Percentiles rank a stretch among this genome's conserved stretches.
Conservation (phyloP, 2,797 vertebrate genomes). For the Rhadinocentrus ornatus region DNA sequence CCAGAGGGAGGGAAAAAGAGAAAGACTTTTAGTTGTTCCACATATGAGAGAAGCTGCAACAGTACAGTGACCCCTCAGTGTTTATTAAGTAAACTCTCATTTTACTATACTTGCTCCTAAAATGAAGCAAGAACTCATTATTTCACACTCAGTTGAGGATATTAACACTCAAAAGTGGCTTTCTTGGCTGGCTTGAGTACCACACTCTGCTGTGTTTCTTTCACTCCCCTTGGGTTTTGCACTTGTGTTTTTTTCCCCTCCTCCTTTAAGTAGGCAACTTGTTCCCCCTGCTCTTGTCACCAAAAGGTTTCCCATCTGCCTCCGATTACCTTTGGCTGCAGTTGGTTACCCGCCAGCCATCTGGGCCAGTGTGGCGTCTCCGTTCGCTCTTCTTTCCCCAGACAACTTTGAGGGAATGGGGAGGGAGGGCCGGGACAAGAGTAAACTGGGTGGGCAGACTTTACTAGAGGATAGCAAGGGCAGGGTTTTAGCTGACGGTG, state of each 20-base stretch:
- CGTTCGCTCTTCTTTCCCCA: conserved; percentile 68
- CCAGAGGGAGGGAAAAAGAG: conserved; percentile 72
- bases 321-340: conserved; percentile 91
- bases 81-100: conserved; percentile 62
- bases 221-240: conserved; percentile 55
- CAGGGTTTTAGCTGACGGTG: conserved; percentile 66
- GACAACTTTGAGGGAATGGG: conserved; percentile 63
- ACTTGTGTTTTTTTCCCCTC: conserved; percentile 39
- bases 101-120: conserved; percentile 57
- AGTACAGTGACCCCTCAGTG: conserved; percentile 80
- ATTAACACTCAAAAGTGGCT: conserved; percentile 64
- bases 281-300: conserved; percentile 84
- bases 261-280: conserved; percentile 81
- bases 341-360: conserved; percentile 84
- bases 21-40: conserved; percentile 76
- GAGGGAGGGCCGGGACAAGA: conserved; percentile 40
- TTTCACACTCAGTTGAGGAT: conserved; percentile 48
- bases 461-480: conserved; percentile 48
- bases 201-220: conserved; percentile 62
- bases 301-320: conserved; percentile 90
- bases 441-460: conserved; percentile 67
- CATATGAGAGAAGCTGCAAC: conserved; percentile 63
- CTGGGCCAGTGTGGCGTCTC: conserved; percentile 81
- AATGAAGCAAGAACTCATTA: conserved; percentile 51
- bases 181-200: conserved; percentile 67